Conservation (phyloP, 2,113 vertebrate species). For the Megaceryle maxima region DNA sequence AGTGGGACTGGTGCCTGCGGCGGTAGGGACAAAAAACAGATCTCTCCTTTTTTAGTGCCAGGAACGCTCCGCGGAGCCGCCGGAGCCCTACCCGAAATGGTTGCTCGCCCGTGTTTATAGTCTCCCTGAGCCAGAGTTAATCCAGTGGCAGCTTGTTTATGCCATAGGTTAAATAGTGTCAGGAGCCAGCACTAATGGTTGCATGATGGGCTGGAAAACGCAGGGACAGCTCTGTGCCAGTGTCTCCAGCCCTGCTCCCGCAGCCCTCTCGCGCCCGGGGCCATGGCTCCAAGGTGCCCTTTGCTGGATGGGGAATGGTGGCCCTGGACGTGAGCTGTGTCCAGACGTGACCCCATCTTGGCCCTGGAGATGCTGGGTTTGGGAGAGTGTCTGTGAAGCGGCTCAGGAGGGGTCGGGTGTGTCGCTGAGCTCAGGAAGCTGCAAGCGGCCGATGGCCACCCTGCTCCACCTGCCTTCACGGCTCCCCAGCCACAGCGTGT, state of each 20-base stretch:
- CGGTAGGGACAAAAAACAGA: conserved; percentile 7
- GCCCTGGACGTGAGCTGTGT: not conserved
- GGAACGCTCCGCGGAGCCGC: not conserved
- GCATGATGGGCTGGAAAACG: not conserved
- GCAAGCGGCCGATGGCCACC: rapidly evolving
- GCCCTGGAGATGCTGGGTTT: not conserved
- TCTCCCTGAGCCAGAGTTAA: conserved; percentile 5
- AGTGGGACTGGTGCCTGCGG: rapidly evolving
- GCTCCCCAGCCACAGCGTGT: not conserved
- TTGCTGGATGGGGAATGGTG: not conserved
- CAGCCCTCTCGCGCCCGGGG: not conserved
- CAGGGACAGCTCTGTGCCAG: not conserved
- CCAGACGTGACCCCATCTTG: not conserved
- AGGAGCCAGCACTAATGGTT: not conserved
- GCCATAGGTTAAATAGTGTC: conserved; percentile 23
- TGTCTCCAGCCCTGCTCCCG: not conserved
- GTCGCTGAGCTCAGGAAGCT: not conserved
- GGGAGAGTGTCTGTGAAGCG: not conserved
- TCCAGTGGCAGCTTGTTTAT: conserved; percentile 28
- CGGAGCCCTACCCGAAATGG: not conserved
- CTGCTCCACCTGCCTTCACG: not conserved
- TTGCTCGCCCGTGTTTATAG: conserved; percentile 4
- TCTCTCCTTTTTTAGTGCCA: conserved; percentile 40
- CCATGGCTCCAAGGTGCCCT: rapidly evolving
- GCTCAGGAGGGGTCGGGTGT: rapidly evolving